phyloP scores from a whole-genome alignment of 2,113 vertebrate genomes.

The Lates calcarifer region DNA sequence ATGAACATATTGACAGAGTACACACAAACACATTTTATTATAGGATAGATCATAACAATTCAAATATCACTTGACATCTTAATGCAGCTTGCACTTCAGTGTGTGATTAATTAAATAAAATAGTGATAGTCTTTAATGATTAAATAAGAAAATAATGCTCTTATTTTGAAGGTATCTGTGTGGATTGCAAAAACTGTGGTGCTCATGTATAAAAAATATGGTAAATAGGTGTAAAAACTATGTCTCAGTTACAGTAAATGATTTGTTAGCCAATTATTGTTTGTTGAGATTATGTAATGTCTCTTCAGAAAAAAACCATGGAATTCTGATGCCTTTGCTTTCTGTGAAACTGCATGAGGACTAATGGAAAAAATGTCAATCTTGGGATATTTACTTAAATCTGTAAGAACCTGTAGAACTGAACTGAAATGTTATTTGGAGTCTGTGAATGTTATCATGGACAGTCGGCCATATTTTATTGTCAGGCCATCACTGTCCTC shows the following conservation, averaged over 20 bases:
- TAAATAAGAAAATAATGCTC: not conserved
- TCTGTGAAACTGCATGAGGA: not conserved
- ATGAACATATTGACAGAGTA: not conserved
- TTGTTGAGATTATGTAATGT: not conserved
- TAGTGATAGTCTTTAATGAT: not conserved
- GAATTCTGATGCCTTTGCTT: not conserved
- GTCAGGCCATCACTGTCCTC: slow-evolving; percentile 86
- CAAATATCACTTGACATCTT: not conserved
- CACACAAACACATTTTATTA: not conserved
- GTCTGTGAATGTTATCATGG: slow-evolving; percentile 24
- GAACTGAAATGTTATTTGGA: slow-evolving; percentile 64
- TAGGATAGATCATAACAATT: not conserved
- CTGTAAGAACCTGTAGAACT: slow-evolving; percentile 11
- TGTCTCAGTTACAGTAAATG: not conserved
- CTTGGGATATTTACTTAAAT: slow-evolving; percentile 3
- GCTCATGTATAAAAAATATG: not conserved
- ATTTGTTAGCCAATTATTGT: not conserved
- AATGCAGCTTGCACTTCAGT: not conserved
- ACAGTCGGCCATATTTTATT: slow-evolving; percentile 85
- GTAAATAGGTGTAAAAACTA: not conserved
- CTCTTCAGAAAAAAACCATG: too few relatives aligned
- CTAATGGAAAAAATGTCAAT: slow-evolving; percentile 6
- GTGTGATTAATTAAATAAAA: not conserved
- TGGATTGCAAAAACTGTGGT: not conserved
- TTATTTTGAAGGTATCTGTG: not conserved